A percentile compares a stretch with the other conserved stretches of the same genome.
Evolutionary conservation across 2,888 invertebrate species (phyloP).

Genomic region (Acleris literana): DNA sequence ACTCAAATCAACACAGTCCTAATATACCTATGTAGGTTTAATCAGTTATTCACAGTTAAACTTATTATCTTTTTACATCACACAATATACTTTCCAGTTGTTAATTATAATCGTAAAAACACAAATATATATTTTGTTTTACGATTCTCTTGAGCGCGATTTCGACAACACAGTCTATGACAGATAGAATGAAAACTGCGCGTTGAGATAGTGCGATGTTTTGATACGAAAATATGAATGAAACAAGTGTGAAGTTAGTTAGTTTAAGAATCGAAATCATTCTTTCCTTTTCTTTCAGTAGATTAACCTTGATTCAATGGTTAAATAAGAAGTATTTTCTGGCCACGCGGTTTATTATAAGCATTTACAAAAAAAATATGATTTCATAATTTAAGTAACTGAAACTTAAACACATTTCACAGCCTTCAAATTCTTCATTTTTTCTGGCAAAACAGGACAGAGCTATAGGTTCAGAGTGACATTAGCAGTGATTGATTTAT

Average conservation of each 20-base stretch:
- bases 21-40: slow-evolving; percentile 42
- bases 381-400: neutral
- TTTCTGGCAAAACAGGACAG: slow-evolving; percentile 8
- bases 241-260: slow-evolving; percentile 60
- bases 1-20: slow-evolving; percentile 66
- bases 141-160: slow-evolving; percentile 14
- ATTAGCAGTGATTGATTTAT: neutral
- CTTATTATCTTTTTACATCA: slow-evolving; percentile 53
- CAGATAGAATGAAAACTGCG: slow-evolving; percentile 35
- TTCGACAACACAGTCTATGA: slow-evolving; percentile 28
- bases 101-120: slow-evolving; percentile 31
- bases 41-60: slow-evolving; percentile 15
- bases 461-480: neutral
- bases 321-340: neutral
- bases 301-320: neutral
- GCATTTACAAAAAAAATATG: neutral
- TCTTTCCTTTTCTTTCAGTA: slow-evolving; percentile 37
- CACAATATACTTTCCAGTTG: slow-evolving; percentile 44
- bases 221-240: slow-evolving; percentile 48
- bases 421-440: neutral
- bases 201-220: slow-evolving; percentile 36
- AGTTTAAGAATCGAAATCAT: slow-evolving; percentile 40
- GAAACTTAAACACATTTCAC: neutral
- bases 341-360: neutral
- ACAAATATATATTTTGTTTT: slow-evolving; percentile 38